These are phyloP conservation scores for Chouioia cunea DNA, from an alignment of 2,888 invertebrate genomes.

Conservation along the genomic window DNA sequence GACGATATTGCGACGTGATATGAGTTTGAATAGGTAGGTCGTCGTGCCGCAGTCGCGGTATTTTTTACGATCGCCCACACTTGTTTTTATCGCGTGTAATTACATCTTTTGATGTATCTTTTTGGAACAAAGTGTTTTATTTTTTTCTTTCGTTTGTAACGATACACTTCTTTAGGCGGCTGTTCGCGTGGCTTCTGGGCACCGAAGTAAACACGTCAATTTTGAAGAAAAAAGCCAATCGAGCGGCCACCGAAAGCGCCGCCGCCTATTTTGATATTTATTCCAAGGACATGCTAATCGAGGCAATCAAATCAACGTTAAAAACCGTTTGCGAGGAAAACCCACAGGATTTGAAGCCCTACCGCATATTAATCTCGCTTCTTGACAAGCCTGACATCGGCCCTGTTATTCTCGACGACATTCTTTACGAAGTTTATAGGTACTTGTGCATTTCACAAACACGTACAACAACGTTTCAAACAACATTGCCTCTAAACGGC, in stretches of 20 bases:
- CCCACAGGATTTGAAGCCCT: slow-evolving; percentile 77
- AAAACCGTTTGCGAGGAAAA: slow-evolving; percentile 72
- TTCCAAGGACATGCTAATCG: slow-evolving; percentile 77
- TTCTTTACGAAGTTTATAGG: slow-evolving; percentile 84
- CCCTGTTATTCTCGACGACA: slow-evolving; percentile 80
- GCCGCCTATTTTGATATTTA: slow-evolving; percentile 77
- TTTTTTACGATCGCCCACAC: neutral
- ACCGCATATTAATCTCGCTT: slow-evolving; percentile 84
- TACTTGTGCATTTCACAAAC: slow-evolving; percentile 46
- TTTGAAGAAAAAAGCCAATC: slow-evolving; percentile 60
- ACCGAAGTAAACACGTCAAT: slow-evolving; percentile 75
- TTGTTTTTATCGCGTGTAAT: slow-evolving; percentile 12
- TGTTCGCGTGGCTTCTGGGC: slow-evolving; percentile 88
- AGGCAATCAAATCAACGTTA: slow-evolving; percentile 75
- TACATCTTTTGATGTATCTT: neutral
- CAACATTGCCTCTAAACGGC: neutral
- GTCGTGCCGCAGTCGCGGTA: neutral
- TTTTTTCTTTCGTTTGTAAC: slow-evolving; percentile 44
- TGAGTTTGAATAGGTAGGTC: slow-evolving; percentile 85
- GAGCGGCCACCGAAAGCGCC: slow-evolving; percentile 61
- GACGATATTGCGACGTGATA: slow-evolving; percentile 85
- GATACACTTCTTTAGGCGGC: slow-evolving; percentile 70
- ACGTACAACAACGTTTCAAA: slow-evolving; percentile 2
- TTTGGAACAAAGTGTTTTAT: neutral
- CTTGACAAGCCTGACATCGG: slow-evolving; percentile 91